Conservation (phyloP, 2,797 vertebrate genomes). For the Acipenser oxyrinchus region DNA sequence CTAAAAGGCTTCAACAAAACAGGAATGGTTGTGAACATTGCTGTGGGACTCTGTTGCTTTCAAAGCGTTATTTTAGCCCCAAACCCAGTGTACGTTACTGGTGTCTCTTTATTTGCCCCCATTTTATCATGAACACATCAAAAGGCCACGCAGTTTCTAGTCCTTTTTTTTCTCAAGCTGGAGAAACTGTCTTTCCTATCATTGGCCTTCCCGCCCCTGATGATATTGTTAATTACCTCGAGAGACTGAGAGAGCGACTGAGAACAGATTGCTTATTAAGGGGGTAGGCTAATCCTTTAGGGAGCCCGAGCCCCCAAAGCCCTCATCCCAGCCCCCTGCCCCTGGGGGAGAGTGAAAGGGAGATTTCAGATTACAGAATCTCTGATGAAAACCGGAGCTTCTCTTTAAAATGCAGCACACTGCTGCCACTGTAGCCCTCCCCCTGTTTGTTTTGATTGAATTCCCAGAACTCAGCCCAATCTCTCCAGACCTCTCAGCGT, state of each 20-base stretch:
- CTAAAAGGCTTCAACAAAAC: no score
- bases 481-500: not conserved
- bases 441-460: slow-evolving; percentile 59
- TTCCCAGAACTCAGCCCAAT: slow-evolving; percentile 48
- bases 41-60: no score
- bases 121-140: slow-evolving; percentile 30
- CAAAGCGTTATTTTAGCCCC: no score
- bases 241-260: slow-evolving; percentile 15
- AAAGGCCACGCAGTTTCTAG: slow-evolving; percentile 15
- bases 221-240: slow-evolving; percentile 26
- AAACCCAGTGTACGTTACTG: slow-evolving; percentile 30
- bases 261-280: slow-evolving; percentile 26
- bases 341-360: slow-evolving; percentile 18
- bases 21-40: no score
- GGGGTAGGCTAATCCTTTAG: slow-evolving; percentile 28
- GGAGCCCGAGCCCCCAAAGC: slow-evolving; percentile 18
- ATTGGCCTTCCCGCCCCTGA: slow-evolving; percentile 17
- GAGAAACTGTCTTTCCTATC: not conserved
- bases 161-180: slow-evolving; percentile 11
- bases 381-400: slow-evolving; percentile 15
- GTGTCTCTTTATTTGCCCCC: slow-evolving; percentile 40
- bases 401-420: slow-evolving; percentile 44
- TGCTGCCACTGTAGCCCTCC: slow-evolving; percentile 45
- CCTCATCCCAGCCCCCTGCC: slow-evolving; percentile 35
- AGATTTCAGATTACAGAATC: slow-evolving; percentile 23